Conservation (phyloP, 2,888 invertebrate genomes). For the Spisula solida region DNA sequence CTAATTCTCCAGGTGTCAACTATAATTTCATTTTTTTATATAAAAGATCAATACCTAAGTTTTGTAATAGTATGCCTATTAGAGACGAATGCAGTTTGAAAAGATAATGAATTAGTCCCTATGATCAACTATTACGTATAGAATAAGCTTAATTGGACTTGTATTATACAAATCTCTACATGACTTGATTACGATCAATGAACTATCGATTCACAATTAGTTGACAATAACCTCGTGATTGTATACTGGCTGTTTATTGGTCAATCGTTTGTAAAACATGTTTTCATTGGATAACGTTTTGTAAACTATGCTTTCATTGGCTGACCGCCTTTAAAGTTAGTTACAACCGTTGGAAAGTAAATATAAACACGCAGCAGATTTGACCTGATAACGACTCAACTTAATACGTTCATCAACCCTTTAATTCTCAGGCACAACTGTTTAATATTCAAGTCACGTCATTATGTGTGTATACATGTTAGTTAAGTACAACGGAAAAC, state of each 20-base stretch:
- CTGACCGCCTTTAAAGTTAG: too few species aligned
- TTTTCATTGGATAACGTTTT: too few species aligned
- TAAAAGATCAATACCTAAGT: neutral
- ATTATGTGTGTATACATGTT: too few species aligned
- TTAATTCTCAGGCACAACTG: neutral
- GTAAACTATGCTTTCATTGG: too few species aligned
- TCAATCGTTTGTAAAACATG: too few species aligned
- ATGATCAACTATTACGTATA: neutral
- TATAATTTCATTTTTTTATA: neutral
- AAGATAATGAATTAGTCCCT: neutral
- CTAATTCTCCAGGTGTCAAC: too few species aligned
- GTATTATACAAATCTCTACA: slow-evolving; percentile 19
- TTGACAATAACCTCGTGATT: too few species aligned
- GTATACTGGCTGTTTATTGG: too few species aligned
- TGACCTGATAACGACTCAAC: neutral
- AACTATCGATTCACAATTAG: too few species aligned
- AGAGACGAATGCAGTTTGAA: neutral
- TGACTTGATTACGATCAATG: slow-evolving; percentile 16
- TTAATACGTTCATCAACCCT: slow-evolving; percentile 11
- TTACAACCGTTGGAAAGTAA: too few species aligned
- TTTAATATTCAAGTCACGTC: neutral
- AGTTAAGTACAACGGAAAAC: neutral
- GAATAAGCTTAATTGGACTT: slow-evolving; percentile 12
- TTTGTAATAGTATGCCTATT: neutral
- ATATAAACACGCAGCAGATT: neutral